Evolutionary conservation across 2,113 vertebrate species (phyloP), one percentile per base, ranked within the genome.

Genomic region (Charina bottae): DNA sequence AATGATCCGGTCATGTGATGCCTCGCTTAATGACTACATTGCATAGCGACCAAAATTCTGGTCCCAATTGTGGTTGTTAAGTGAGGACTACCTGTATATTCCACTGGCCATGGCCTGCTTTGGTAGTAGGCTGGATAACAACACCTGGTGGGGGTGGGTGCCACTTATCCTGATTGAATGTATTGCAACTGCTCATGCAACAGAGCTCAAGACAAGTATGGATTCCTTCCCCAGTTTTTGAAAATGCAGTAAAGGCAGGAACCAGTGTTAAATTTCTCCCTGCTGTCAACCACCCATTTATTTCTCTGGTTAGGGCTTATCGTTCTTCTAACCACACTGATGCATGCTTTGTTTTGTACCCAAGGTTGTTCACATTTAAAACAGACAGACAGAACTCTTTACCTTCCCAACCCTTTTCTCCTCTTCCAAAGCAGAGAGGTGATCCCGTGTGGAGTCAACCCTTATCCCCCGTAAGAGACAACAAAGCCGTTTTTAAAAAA

Each of bases 391-490:
- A 89, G 72, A 59, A 89, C 21, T 62, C 60, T 87, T 86, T 85
- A 49, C 33, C 6, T 58, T n/a, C 24, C 78, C 10, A 11, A 21
- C 12, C 60, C 26, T 59, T n/a, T 93, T 83, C 91, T 94, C 95
- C 94, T 58, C 53, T 89, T 26, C 87, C 2, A 92, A 95, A 95
- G 88, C 54, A 85, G 89, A 94, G 86, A 96, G 83, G 94, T 92
- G 94, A 96, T 93, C 92, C 94, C 90, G 59, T 53, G 83, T 1
- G 0, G 94, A 90, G 92, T 85, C 94, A 96, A 94, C 46, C 88
- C 90, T 95, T 94, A 96, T 94, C 95, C 96, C 96, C 94, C 94
- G 92, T 87, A 93, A 96, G 94, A 96, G 94, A 95, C 95, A 96
- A 97, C 92, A 96, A 95, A 95, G 93, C 87, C 89, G 94, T 93